Percentiles rank a stretch among this genome's conserved stretches.
phyloP scores from a whole-genome alignment of 2,797 vertebrate genomes.

The Myotis daubentonii region DNA sequence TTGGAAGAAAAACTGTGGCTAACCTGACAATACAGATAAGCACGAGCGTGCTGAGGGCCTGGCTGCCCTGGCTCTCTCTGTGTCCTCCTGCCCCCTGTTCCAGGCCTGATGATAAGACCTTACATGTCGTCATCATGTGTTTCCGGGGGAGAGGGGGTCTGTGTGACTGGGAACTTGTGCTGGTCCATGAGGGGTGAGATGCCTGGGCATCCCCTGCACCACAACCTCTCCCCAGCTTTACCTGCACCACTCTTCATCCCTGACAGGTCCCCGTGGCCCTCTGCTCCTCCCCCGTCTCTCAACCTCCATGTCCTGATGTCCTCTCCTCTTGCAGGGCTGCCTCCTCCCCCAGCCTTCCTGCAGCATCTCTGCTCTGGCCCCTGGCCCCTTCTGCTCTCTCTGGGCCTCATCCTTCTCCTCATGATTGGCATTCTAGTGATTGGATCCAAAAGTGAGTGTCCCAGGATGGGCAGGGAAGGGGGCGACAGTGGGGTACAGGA shows the following conservation, averaged over 20 bases:
- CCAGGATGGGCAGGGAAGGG: neutral
- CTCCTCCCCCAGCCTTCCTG: neutral
- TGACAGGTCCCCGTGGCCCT: too few species aligned
- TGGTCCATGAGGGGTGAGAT: neutral
- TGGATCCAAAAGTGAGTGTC: slow-evolving; percentile 58
- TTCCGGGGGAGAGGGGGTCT: neutral
- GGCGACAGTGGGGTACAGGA: too few species aligned
- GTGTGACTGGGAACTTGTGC: neutral
- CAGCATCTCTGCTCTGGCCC: neutral
- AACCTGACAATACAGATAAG: too few species aligned
- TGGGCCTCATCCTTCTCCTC: slow-evolving; percentile 53
- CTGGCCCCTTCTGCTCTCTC: neutral
- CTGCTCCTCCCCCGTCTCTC: neutral
- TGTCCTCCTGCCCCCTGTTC: neutral
- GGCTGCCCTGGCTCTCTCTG: neutral
- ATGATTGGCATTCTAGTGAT: neutral
- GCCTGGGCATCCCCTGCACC: neutral
- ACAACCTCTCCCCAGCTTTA: neutral
- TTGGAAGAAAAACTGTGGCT: neutral
- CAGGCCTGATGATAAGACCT: too few species aligned
- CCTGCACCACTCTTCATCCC: too few species aligned
- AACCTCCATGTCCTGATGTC: neutral
- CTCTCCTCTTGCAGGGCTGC: neutral
- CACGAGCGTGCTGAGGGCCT: neutral
- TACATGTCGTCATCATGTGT: rapidly evolving